These are phyloP conservation scores for Cossypha polioptera DNA, from an alignment of 2,797 vertebrate species.

Conservation along the genomic window DNA sequence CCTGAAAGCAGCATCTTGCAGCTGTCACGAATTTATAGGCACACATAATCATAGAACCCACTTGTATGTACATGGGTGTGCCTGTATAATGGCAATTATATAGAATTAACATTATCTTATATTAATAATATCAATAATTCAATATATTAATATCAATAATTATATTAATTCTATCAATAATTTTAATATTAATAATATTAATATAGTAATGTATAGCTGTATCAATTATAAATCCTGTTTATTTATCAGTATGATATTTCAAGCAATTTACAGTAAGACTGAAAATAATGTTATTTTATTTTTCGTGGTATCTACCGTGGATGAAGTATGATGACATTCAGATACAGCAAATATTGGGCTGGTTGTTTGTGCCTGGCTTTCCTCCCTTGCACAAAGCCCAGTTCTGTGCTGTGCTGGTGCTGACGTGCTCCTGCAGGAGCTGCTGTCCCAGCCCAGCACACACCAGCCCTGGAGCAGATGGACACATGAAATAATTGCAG, in stretches of 20 bases:
- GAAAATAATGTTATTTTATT: neutral
- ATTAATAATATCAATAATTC: too few species aligned
- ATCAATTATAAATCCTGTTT: neutral
- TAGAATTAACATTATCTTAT: neutral
- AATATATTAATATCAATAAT: neutral
- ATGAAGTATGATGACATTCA: neutral
- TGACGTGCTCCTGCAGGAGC: neutral
- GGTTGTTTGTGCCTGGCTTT: neutral
- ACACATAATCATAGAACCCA: neutral
- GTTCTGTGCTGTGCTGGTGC: neutral
- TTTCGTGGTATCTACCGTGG: neutral
- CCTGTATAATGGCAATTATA: accelerated
- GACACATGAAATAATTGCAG: neutral
- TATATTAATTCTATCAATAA: neutral
- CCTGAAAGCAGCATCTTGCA: neutral
- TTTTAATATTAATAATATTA: too few species aligned
- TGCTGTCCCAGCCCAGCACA: accelerated
- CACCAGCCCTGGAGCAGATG: neutral
- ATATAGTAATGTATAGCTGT: neutral
- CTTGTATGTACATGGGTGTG: neutral
- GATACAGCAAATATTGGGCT: accelerated
- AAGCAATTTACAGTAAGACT: neutral
- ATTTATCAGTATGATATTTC: neutral
- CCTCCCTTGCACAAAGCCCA: accelerated
- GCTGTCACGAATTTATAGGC: neutral